Evolutionary conservation across 2,888 invertebrate species (phyloP).

Genomic region (Furcula furcula): DNA sequence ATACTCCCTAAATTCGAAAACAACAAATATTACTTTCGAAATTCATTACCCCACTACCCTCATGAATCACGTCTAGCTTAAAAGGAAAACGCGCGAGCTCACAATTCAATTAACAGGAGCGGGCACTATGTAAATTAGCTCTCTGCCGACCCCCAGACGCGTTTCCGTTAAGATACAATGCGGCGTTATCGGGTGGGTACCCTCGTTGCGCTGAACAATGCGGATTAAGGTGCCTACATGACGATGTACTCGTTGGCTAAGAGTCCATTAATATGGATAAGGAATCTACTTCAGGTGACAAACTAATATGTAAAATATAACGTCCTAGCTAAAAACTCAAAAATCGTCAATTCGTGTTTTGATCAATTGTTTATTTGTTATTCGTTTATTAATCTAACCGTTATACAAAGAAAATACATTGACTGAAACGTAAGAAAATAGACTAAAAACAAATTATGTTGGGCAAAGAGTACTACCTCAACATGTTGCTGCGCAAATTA

Average conservation of each 20-base stretch:
- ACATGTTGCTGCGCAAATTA: too few relatives aligned
- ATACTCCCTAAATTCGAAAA: too few relatives aligned
- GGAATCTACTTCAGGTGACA: too few relatives aligned
- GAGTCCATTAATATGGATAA: constrained; percentile 17
- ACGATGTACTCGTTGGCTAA: constrained; percentile 18
- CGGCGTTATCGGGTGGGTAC: constrained; percentile 40
- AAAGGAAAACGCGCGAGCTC: constrained; percentile 16
- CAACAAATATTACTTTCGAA: constrained; percentile 1
- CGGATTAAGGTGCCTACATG: constrained; percentile 28
- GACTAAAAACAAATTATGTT: too few relatives aligned
- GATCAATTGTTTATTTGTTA: too few relatives aligned
- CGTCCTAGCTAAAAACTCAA: too few relatives aligned
- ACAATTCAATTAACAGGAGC: constrained; percentile 45
- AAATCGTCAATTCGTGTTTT: too few relatives aligned
- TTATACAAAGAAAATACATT: too few relatives aligned
- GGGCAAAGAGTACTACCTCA: too few relatives aligned
- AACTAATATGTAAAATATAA: too few relatives aligned
- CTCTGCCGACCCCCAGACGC: constrained; percentile 33
- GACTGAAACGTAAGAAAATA: too few relatives aligned
- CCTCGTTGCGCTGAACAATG: constrained; percentile 43
- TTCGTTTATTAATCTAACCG: too few relatives aligned
- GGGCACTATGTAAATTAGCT: constrained; percentile 51
- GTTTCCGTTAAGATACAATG: constrained; percentile 44
- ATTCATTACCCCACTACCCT: constrained; percentile 4
- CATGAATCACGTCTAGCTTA: constrained; percentile 15